These are phyloP conservation scores for Pelodiscus sinensis DNA, from an alignment of 2,113 vertebrate species.

Conservation along the genomic window DNA sequence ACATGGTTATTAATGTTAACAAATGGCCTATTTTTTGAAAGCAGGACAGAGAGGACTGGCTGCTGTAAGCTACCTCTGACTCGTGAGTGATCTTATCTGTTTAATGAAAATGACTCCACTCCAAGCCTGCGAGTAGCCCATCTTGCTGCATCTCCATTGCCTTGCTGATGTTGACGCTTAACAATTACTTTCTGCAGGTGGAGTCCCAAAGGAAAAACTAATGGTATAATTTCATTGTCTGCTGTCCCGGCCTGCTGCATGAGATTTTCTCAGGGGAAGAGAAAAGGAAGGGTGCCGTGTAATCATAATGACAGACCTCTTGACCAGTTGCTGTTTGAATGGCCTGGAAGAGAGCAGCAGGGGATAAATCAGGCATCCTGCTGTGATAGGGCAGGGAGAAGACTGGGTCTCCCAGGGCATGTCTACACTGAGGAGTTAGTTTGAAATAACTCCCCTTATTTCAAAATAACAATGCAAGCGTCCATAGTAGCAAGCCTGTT, in stretches of 20 bases:
- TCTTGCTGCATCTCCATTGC: slow-evolving; percentile 30
- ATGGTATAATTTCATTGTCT: slow-evolving; percentile 1
- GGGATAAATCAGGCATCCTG: neutral
- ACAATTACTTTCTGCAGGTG: neutral
- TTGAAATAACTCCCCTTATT: no score
- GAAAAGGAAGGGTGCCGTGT: neutral
- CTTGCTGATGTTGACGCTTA: neutral
- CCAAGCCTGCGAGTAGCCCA: neutral
- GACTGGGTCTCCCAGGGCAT: neutral
- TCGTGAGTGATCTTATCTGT: slow-evolving; percentile 73
- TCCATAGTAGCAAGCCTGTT: no score
- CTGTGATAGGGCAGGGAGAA: neutral
- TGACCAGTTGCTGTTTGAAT: neutral
- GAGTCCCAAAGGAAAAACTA: neutral
- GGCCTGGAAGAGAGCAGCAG: neutral
- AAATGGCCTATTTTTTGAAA: slow-evolving; percentile 39
- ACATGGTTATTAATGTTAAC: slow-evolving; percentile 12
- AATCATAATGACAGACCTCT: neutral
- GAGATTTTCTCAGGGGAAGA: neutral
- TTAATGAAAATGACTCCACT: slow-evolving; percentile 59
- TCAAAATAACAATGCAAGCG: no score
- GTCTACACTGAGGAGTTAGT: no score
- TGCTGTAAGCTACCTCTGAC: slow-evolving; percentile 64
- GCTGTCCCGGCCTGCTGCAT: neutral
- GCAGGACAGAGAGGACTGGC: slow-evolving; percentile 15